Evolutionary conservation across 2,797 vertebrate species (phyloP).

Genomic region (Halcyon chelicuti): DNA sequence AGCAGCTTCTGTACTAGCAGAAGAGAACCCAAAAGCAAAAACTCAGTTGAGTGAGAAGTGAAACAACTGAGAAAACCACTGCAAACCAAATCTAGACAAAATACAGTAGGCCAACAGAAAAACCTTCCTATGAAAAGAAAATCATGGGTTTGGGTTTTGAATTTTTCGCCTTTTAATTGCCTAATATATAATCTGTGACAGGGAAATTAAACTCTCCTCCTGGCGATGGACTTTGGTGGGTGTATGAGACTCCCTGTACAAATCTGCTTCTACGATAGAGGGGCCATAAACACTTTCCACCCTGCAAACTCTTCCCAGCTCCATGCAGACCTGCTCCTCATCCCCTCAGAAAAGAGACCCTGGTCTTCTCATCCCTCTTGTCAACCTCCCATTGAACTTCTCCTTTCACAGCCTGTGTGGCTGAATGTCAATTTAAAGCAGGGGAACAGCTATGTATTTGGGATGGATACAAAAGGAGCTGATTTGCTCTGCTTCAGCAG

Average conservation of each 20-base stretch:
- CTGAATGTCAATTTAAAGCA: not conserved
- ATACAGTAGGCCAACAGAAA: not conserved
- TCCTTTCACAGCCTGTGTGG: not conserved
- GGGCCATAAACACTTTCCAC: not conserved
- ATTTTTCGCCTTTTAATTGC: not conserved
- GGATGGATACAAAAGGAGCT: not conserved
- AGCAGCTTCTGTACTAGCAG: not conserved
- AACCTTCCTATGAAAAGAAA: not conserved
- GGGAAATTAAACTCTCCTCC: not conserved
- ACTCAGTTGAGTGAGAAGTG: not conserved
- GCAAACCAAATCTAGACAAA: not conserved
- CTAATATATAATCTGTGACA: not conserved
- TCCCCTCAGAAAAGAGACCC: not conserved
- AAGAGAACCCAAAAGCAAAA: not conserved
- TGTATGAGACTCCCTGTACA: not conserved
- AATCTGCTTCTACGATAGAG: not conserved
- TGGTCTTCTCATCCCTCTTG: not conserved
- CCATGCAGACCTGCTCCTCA: not conserved
- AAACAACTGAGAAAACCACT: not conserved
- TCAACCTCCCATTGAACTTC: rapidly evolving
- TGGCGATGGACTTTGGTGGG: not conserved
- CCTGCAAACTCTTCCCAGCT: not conserved
- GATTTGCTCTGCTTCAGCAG: not conserved
- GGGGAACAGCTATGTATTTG: not conserved
- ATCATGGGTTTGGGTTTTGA: not conserved